Conservation (phyloP, 2,113 vertebrate species). For the Hippocampus comes region DNA sequence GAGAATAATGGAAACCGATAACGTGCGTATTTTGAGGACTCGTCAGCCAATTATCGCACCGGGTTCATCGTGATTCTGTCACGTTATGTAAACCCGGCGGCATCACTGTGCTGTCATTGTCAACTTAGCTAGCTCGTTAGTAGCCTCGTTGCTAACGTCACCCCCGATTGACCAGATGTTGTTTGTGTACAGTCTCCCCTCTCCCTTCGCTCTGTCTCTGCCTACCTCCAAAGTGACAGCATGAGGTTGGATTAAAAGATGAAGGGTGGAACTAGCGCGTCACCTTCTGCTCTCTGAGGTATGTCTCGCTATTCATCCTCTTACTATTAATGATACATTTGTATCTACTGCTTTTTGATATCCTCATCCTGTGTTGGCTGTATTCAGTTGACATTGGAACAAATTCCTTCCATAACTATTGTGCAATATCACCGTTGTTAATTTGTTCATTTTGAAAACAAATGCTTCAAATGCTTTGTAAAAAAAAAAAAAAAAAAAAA, state of each 20-base stretch:
- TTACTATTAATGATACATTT: background rate
- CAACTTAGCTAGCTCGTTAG: constrained; percentile 21
- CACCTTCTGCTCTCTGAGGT: constrained; percentile 45
- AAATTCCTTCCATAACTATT: background rate
- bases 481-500: too few relatives aligned
- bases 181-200: constrained; percentile 11
- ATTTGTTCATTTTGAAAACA: background rate
- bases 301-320: background rate
- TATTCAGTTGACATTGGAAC: background rate
- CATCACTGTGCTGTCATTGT: constrained; percentile 34
- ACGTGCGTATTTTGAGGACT: background rate
- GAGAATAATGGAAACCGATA: background rate
- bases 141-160: constrained; percentile 2
- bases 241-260: constrained; percentile 56
- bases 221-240: constrained; percentile 31
- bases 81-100: background rate
- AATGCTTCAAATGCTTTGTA: background rate
- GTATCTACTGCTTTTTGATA: background rate
- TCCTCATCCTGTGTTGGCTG: background rate
- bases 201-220: background rate
- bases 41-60: background rate
- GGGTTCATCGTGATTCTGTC: background rate
- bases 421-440: background rate
- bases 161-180: constrained; percentile 6
- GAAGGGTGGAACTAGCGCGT: constrained; percentile 40